phyloP scores from a whole-genome alignment of 2,113 vertebrate genomes.

The Corythornis vintsioides region DNA sequence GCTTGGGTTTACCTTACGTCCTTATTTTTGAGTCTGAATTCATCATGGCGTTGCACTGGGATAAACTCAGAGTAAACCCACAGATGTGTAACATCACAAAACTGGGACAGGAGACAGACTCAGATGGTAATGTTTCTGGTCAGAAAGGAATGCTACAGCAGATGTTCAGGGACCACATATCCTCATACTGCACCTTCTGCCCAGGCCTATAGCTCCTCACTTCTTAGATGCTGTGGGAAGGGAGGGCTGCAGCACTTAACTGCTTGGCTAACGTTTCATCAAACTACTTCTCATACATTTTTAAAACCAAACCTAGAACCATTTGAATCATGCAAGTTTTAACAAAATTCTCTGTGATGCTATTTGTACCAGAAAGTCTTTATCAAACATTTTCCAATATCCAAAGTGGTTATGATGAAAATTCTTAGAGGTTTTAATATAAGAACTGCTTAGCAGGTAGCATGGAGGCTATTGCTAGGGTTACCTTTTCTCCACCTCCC shows the following conservation, averaged over 20 bases:
- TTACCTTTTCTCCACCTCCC: neutral
- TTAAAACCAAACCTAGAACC: neutral
- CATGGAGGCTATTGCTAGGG: neutral
- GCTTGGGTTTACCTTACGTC: neutral
- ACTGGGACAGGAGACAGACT: neutral
- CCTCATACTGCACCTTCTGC: neutral
- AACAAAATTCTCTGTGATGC: neutral
- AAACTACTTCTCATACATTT: neutral
- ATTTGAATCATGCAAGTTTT: neutral
- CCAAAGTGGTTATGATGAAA: fast-evolving
- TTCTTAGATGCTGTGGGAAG: neutral
- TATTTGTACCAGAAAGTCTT: neutral
- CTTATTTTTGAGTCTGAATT: neutral
- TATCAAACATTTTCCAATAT: neutral
- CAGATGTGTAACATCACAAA: neutral
- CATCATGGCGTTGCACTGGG: neutral
- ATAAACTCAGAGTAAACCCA: neutral
- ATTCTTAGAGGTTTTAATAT: neutral
- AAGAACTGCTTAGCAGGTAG: neutral
- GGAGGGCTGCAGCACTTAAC: neutral
- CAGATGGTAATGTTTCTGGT: neutral
- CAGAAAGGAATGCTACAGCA: neutral
- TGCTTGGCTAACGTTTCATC: neutral
- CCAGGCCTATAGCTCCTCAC: fast-evolving
- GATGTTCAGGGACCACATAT: fast-evolving